Evolutionary conservation across 2,888 invertebrate species (phyloP).

Genomic region (Yponomeuta plumbellus): DNA sequence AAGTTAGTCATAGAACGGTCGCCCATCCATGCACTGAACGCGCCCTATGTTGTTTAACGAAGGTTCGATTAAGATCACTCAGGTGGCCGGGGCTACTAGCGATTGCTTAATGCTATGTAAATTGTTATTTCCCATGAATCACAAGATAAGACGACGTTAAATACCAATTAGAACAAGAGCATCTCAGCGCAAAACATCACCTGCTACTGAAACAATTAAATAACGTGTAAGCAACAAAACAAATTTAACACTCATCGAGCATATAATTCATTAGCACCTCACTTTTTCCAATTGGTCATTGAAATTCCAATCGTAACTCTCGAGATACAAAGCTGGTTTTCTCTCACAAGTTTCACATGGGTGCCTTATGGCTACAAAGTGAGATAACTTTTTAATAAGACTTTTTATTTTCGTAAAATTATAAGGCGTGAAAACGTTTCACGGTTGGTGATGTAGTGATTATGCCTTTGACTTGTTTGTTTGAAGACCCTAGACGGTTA

Average conservation of each 20-base stretch:
- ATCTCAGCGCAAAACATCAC: neutral
- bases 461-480: neutral
- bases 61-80: too few species aligned
- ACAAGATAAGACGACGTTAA: neutral
- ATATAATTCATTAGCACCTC: slow-evolving; percentile 12
- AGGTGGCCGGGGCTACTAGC: too few species aligned
- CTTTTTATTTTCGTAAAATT: neutral
- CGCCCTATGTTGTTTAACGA: too few species aligned
- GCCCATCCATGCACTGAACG: too few species aligned
- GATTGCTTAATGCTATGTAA: neutral
- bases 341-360: neutral
- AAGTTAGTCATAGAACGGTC: too few species aligned
- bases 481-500: neutral
- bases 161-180: neutral
- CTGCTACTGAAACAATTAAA: too few species aligned
- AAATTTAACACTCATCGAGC: slow-evolving; percentile 13
- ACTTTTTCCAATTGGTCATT: neutral
- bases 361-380: slow-evolving; percentile 9
- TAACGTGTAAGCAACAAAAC: neutral
- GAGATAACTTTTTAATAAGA: slow-evolving; percentile 6
- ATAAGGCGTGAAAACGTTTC: neutral
- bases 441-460: neutral
- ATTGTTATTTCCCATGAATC: neutral
- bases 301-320: slow-evolving; percentile 8
- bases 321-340: neutral